phyloP scores from a whole-genome alignment of 2,797 vertebrate genomes.

The Lepilemur septentrionalis region DNA sequence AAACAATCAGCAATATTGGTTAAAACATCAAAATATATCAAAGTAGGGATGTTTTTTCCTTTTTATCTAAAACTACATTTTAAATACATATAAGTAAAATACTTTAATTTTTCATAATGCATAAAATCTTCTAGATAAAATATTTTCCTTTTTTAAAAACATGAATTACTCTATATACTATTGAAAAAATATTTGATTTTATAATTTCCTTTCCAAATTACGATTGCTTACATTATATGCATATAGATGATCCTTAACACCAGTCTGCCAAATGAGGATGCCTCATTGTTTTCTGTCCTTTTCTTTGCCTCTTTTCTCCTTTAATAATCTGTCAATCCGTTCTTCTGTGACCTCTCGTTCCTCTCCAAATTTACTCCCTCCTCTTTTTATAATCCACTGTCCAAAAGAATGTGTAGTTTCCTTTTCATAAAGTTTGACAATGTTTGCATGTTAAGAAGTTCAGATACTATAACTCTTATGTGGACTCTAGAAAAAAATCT shows the following conservation, averaged over 20 bases:
- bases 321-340: not conserved
- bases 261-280: not conserved
- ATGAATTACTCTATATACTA: not conserved
- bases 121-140: not conserved
- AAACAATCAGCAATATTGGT: not conserved
- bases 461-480: not conserved
- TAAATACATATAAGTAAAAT: not conserved
- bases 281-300: not conserved
- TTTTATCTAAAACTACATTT: not conserved
- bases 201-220: conserved; percentile 17
- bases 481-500: not conserved
- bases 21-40: not conserved
- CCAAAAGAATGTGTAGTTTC: not conserved
- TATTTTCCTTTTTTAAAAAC: conserved; percentile 6
- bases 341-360: not conserved
- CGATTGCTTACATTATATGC: not conserved
- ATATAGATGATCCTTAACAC: not conserved
- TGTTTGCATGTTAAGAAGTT: not conserved
- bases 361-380: not conserved
- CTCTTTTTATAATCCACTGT: not conserved
- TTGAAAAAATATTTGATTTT: not conserved
- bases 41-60: not conserved
- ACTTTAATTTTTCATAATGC: not conserved
- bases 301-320: not conserved
- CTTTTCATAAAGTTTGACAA: not conserved